Base-by-base conservation (phyloP, 53 echinoderm and acorn worm species). In the Holothuria leucospilota region DNA sequence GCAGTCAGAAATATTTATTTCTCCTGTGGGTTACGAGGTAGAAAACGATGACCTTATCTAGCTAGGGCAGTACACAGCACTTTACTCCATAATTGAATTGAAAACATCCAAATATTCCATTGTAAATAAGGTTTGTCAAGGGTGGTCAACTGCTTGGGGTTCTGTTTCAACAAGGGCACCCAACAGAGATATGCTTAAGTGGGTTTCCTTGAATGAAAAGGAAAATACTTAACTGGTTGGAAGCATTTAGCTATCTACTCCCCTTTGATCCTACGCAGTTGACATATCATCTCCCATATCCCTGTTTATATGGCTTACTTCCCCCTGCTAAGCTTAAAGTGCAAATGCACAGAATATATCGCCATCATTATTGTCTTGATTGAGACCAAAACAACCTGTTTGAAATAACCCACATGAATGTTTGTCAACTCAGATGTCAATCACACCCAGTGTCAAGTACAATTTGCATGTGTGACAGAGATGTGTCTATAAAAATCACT, bases 61-160 rank as follows among this genome's bases (percentile, higher is more conserved):
- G 56, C 56, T 56, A 56, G 56, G 13, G 80, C 39, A 38, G 80
- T 60, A 61, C 80, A 80, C 61, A 80, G 80, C 80, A 61, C 59
- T 59, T 59, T 60, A 80, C 38, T 77, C 20, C 62, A 13, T 80
- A 80, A 80, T 80, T 80, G 80, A 80, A 80, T 80, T 80, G 80
- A 30, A 80, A 60, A 60, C 62, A 60, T 80, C 80, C 61, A 61
- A 62, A 30, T 58, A 61, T 15, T 39, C 39, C 9, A 60, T 80
- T 80, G 60, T 34, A 60, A 80, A 60, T 52, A 80, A 61, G 80
- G 59, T 59, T 16, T 80, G 80, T 60, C 80, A 80, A 30, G 59
- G 80, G 80, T 80, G 80, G 80, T 80, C 80, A 80, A 80, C 59
- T 16, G 62, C 80, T 80, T 59, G 21, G 39, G 80, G 59, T 80